Evolutionary conservation across 2,113 vertebrate genomes (phyloP).

Genomic region (Ploceus nigricollis): DNA sequence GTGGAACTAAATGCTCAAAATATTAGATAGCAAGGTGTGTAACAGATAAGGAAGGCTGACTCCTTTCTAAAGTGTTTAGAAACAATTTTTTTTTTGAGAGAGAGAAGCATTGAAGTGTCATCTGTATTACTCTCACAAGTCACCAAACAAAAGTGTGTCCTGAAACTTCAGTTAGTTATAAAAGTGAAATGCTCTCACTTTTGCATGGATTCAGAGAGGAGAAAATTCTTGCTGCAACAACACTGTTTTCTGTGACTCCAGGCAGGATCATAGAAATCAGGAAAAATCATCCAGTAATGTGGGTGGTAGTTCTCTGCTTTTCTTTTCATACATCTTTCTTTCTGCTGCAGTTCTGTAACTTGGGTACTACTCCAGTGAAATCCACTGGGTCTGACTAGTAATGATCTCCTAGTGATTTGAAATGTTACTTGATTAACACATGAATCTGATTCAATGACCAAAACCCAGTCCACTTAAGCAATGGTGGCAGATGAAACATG

Average conservation of each 20-base stretch:
- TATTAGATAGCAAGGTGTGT: background rate
- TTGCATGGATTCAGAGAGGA: background rate
- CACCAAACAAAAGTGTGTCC: background rate
- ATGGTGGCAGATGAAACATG: background rate
- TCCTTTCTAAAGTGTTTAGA: background rate
- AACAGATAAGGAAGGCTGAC: background rate
- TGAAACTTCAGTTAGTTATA: background rate
- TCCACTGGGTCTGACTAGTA: background rate
- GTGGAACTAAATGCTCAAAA: background rate
- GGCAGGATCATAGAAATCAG: background rate
- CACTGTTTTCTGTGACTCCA: background rate
- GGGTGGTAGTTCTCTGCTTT: background rate
- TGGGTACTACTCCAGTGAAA: background rate
- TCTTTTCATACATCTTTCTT: background rate
- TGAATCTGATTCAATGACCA: background rate
- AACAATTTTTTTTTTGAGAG: background rate
- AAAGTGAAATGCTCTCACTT: background rate
- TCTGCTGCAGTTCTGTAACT: background rate
- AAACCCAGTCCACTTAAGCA: background rate
- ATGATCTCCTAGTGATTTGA: background rate
- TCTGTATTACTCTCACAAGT: constrained; percentile 15
- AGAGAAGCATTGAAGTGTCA: background rate
- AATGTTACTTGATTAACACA: background rate
- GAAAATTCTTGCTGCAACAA: background rate
- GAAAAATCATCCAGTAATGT: background rate